Evolutionary conservation across 2,113 vertebrate genomes (phyloP).

Genomic region (Peromyscus californicus): DNA sequence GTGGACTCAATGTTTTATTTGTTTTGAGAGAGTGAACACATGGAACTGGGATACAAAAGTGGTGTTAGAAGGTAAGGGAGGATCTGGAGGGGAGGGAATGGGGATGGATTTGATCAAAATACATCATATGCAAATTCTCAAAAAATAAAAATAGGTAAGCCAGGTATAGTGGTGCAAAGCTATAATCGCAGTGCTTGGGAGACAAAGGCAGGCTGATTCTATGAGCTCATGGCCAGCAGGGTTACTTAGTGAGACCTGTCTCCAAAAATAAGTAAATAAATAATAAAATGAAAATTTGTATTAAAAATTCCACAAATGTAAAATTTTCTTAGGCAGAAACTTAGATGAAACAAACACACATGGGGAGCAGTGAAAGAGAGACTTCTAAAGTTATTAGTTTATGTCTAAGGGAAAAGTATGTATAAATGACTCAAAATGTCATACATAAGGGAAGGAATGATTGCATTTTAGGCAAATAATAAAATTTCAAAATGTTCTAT

Average conservation of each 20-base stretch:
- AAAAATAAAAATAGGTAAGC: not conserved
- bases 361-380: not conserved
- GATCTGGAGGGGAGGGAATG: not conserved
- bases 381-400: conserved; percentile 29
- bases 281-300: not conserved
- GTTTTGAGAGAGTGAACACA: not conserved
- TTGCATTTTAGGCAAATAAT: conserved; percentile 1
- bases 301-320: not conserved
- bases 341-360: not conserved
- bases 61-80: not conserved
- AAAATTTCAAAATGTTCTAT: not conserved
- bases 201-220: not conserved
- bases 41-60: not conserved
- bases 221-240: not conserved
- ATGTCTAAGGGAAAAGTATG: conserved; percentile 45
- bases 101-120: not conserved
- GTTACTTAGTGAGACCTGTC: not conserved
- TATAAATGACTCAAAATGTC: conserved; percentile 34
- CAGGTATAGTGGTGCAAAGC: not conserved
- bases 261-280: not conserved
- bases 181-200: not conserved
- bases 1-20: not conserved
- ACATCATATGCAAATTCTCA: not conserved
- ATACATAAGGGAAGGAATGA: conserved; percentile 10
- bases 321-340: not conserved